Evolutionary conservation across 2,888 invertebrate species (phyloP).

Genomic region (Mamestra brassicae): DNA sequence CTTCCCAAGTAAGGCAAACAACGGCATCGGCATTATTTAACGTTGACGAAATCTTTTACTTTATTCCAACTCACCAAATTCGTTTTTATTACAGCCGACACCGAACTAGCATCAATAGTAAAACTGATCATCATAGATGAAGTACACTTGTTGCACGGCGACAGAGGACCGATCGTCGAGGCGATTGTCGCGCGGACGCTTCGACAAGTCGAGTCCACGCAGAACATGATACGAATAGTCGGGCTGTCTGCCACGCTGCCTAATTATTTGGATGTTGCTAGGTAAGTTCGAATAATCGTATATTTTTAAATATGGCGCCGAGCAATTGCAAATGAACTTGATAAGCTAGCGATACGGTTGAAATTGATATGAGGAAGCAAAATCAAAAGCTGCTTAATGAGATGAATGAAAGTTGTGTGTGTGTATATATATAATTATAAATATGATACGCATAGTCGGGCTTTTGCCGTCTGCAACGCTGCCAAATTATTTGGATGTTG

Average conservation of each 20-base stretch:
- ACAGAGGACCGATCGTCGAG: constrained; percentile 99
- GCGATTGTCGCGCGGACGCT: constrained; percentile 98
- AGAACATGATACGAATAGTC: constrained; percentile 98
- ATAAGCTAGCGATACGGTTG: fast-evolving
- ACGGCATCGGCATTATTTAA: too few relatives aligned
- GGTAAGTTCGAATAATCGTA: constrained; percentile 72
- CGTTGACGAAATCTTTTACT: too few relatives aligned
- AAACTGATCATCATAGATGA: constrained; percentile 99
- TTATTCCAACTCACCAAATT: neutral
- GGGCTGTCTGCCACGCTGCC: constrained; percentile 99
- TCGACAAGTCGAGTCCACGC: constrained; percentile 97
- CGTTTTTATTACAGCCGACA: constrained; percentile 92
- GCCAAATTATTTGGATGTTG: too few relatives aligned
- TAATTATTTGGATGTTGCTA: constrained; percentile 98
- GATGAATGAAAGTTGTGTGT: too few relatives aligned
- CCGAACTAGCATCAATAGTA: constrained; percentile 96
- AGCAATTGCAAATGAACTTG: neutral
- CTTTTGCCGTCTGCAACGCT: too few relatives aligned
- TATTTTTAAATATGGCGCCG: too few relatives aligned
- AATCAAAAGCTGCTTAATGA: neutral
- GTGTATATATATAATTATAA: too few relatives aligned
- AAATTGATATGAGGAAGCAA: neutral
- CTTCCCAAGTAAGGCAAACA: too few relatives aligned
- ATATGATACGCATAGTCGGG: too few relatives aligned
- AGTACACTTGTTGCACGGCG: constrained; percentile 98